Base-by-base conservation (phyloP, 2,888 invertebrate species). In the Dione vanillae region DNA sequence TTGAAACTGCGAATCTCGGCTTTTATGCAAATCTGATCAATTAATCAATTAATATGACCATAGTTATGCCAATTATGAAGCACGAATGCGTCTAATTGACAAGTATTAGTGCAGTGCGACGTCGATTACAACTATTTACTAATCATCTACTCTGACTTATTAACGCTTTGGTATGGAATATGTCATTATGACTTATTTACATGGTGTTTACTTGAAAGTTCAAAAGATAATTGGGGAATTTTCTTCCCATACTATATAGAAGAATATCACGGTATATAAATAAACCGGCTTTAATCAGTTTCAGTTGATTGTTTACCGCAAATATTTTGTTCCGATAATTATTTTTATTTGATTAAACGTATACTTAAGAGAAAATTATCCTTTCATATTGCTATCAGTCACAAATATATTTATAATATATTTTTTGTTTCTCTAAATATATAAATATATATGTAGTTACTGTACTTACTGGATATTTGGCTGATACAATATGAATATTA, bases 21-120 rank as follows among this genome's bases (percentile, higher is more conserved):
- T 20, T 41, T 59, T 20, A 67, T 16, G 41, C 27, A 41, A 51
- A 40, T 49, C 20, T 65, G 56, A 67, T 58, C 59, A 69, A 71
- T 65, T 68, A 68, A 54, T 58, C 68, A 71, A 68, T 68, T 71
- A 68, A 68, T 71, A 59, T 65, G 67, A 58, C 56, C 64, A 27
- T 54, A 68, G 45, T 65, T 59, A 69, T 59, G 67, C 41, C 58
- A 67, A 65, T 71, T 71, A 71, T 43, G 45, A 49, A 43, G 51
- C 41, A 51, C 45, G 61, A 65, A 52, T 59, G 68, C 47, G 41
- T 59, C 67, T 67, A 71, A 69, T 71, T 71, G 71, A 69, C 69
- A 69, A 65, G 69, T 69, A 71, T 69, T 71, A 52, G 69, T 52
- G 69, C 69, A 62, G 59, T n/a, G 41, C 40, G 69, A 54, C 61